A percentile compares a stretch with the other conserved stretches of the same genome.
Conservation (phyloP, 2,888 invertebrate genomes). For the Oscheius sp. region DNA sequence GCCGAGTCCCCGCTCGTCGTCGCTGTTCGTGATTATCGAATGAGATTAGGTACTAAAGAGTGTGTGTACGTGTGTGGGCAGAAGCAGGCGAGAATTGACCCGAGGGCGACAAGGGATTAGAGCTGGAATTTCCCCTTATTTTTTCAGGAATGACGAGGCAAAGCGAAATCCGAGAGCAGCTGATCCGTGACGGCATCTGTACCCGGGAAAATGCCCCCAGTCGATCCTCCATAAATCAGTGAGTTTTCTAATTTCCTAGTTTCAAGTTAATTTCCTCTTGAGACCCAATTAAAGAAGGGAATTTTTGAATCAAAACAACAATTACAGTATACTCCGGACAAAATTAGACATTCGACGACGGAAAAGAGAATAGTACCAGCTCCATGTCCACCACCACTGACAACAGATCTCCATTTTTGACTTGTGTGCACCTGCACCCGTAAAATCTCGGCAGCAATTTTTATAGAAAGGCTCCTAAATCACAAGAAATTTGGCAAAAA, state of each 20-base stretch:
- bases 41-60: slow-evolving; percentile 27
- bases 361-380: slow-evolving; percentile 39
- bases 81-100: slow-evolving; percentile 3
- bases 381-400: background rate
- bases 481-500: too few relatives aligned
- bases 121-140: slow-evolving; percentile 26
- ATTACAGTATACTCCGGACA: slow-evolving; percentile 71
- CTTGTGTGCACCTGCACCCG: too few relatives aligned
- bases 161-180: slow-evolving; percentile 70
- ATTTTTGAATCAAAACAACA: background rate
- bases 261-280: too few relatives aligned
- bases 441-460: too few relatives aligned
- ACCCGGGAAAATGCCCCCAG: slow-evolving; percentile 70
- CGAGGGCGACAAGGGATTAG: too few relatives aligned
- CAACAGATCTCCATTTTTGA: slow-evolving; percentile 2
- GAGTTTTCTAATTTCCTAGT: slow-evolving; percentile 18
- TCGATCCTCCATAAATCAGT: slow-evolving; percentile 71
- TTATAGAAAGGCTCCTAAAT: too few relatives aligned
- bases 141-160: slow-evolving; percentile 68
- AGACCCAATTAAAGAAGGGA: background rate
- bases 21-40: slow-evolving; percentile 70
- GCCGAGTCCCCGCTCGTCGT: slow-evolving; percentile 69
- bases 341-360: slow-evolving; percentile 66
- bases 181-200: slow-evolving; percentile 69
- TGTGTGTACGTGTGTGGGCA: too few relatives aligned